These are phyloP conservation scores for Syngnathus acus DNA, from an alignment of 2,797 vertebrate species.

Conservation along the genomic window DNA sequence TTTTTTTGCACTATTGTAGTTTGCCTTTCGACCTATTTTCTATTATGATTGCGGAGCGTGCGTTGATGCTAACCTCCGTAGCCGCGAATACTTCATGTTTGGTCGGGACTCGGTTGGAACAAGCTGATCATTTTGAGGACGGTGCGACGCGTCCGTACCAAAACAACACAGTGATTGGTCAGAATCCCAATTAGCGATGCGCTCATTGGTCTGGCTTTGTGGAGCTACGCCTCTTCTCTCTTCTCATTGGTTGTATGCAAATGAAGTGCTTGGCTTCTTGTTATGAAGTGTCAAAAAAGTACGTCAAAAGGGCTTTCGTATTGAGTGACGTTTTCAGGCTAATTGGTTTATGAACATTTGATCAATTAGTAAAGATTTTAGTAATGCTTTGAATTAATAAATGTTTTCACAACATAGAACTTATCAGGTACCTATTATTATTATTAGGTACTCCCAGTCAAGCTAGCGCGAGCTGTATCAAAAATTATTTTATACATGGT, in stretches of 20 bases:
- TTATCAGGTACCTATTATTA: neutral
- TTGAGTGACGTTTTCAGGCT: neutral
- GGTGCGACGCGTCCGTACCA: constrained; percentile 34
- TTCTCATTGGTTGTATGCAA: constrained; percentile 50
- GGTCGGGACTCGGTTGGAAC: constrained; percentile 12
- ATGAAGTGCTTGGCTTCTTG: constrained; percentile 8
- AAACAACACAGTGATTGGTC: constrained; percentile 64
- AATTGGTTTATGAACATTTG: neutral
- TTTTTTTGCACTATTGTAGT: neutral
- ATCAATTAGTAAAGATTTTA: neutral
- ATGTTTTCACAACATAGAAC: neutral
- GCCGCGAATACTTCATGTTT: neutral
- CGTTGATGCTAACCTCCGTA: neutral
- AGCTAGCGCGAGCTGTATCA: neutral
- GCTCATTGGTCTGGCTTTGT: constrained; percentile 23
- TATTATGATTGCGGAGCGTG: neutral
- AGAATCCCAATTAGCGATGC: neutral
- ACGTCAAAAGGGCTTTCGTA: neutral
- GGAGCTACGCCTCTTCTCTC: constrained; percentile 18
- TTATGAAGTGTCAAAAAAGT: constrained; percentile 40
- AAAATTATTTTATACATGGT: neutral
- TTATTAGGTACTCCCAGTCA: neutral
- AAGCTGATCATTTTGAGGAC: constrained; percentile 35
- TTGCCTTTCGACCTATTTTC: neutral
- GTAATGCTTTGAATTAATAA: neutral